Percentiles rank a stretch among this genome's conserved stretches.
These are phyloP conservation scores for Dunckerocampus dactyliophorus DNA, from an alignment of 2,113 vertebrate species.

Conservation along the genomic window DNA sequence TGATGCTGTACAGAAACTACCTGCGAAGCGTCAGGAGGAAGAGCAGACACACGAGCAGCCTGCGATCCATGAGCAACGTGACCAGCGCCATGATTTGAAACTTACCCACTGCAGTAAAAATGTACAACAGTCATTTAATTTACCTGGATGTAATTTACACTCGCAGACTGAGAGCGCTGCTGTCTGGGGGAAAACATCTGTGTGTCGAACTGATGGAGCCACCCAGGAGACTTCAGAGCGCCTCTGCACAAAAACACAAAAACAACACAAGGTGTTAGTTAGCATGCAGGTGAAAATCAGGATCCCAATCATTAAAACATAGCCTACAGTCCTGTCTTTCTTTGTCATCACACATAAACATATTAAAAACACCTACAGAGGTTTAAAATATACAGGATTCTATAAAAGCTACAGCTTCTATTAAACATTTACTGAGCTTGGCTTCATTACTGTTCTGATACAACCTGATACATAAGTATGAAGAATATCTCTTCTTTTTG, in stretches of 20 bases:
- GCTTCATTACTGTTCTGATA: neutral
- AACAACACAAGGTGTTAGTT: constrained; percentile 43
- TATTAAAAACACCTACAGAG: neutral
- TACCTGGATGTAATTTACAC: constrained; percentile 53
- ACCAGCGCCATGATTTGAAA: constrained; percentile 86
- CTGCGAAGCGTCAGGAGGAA: constrained; percentile 89
- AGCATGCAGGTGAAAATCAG: constrained; percentile 44
- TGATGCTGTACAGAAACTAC: constrained; percentile 94
- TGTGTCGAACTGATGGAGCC: constrained; percentile 63
- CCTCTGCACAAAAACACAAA: constrained; percentile 42
- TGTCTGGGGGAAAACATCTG: constrained; percentile 66
- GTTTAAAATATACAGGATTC: neutral
- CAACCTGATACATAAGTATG: neutral
- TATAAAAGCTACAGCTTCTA: neutral
- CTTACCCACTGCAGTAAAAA: constrained; percentile 28
- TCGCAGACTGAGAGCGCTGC: constrained; percentile 62
- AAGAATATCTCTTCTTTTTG: too few relatives aligned
- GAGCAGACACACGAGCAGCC: constrained; percentile 81
- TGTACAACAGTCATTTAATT: constrained; percentile 49
- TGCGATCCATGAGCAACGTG: constrained; percentile 86
- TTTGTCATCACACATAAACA: neutral
- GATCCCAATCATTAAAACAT: constrained; percentile 21
- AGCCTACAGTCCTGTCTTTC: constrained; percentile 7
- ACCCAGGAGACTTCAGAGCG: constrained; percentile 57
- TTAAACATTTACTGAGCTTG: neutral